Percentiles rank a stretch among this genome's conserved stretches.
Evolutionary conservation across 2,113 vertebrate genomes (phyloP).

Genomic region (Ameiurus melas): DNA sequence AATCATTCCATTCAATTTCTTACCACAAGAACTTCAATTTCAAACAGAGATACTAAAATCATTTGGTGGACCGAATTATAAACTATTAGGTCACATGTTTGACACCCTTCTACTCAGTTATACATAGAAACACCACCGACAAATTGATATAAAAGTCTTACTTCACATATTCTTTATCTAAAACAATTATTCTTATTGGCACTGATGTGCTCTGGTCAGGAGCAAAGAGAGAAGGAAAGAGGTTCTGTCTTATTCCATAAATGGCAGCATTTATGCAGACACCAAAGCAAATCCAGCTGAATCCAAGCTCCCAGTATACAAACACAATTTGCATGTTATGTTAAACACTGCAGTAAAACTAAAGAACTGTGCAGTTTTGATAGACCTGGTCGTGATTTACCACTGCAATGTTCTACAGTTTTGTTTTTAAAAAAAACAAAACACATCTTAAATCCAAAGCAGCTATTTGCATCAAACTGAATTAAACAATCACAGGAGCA

Average conservation of each 20-base stretch:
- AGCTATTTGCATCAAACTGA: background rate
- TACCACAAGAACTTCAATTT: background rate
- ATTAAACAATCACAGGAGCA: background rate
- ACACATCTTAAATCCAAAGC: background rate
- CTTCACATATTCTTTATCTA: background rate
- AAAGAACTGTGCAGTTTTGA: background rate
- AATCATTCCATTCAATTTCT: background rate
- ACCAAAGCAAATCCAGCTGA: slow-evolving; percentile 4
- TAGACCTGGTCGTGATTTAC: background rate
- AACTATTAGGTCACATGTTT: background rate
- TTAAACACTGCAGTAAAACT: background rate
- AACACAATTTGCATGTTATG: slow-evolving; percentile 7
- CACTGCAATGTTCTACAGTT: background rate
- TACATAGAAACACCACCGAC: background rate
- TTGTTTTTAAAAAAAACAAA: background rate
- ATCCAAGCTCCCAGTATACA: background rate
- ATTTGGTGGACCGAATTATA: background rate
- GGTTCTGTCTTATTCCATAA: background rate
- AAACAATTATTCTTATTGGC: background rate
- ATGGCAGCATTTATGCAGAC: background rate
- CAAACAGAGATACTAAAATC: background rate
- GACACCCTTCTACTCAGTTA: too few relatives aligned
- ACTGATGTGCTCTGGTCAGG: background rate
- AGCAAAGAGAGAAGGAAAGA: background rate
- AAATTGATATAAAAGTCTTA: background rate